phyloP scores from a whole-genome alignment of 2,797 vertebrate genomes.

The Fistularia tabacaria region DNA sequence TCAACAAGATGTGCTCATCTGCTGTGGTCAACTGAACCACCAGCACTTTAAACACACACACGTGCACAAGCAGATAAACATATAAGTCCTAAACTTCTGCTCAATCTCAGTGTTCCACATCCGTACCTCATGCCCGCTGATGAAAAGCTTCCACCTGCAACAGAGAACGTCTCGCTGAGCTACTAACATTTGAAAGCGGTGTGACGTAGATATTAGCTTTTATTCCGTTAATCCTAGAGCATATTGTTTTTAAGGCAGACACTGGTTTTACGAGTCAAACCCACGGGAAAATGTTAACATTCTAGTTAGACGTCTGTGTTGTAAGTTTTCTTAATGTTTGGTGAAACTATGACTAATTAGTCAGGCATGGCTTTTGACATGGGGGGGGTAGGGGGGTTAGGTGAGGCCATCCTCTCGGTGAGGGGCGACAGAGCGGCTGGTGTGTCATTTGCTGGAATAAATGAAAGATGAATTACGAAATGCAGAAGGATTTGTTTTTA shows the following conservation, averaged over 20 bases:
- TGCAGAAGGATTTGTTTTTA: slow-evolving; percentile 10
- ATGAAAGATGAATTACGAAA: slow-evolving; percentile 38
- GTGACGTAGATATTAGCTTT: not conserved
- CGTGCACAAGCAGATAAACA: not conserved
- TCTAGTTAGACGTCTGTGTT: slow-evolving; percentile 1
- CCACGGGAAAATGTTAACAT: slow-evolving; percentile 10
- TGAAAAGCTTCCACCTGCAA: not conserved
- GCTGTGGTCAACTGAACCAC: slow-evolving; percentile 78
- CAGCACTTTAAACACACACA: not conserved
- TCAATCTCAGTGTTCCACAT: not conserved
- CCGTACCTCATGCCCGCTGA: not conserved
- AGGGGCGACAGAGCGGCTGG: too few species aligned
- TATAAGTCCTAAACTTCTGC: too few species aligned
- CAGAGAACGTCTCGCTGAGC: not conserved
- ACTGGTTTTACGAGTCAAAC: slow-evolving; percentile 6
- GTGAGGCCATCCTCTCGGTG: too few species aligned
- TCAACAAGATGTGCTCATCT: slow-evolving; percentile 87
- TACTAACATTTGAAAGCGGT: not conserved
- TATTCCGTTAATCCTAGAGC: not conserved
- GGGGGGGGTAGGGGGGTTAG: too few species aligned
- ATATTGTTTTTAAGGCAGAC: slow-evolving; percentile 1
- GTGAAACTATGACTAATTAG: not conserved
- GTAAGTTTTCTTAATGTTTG: slow-evolving; percentile 7
- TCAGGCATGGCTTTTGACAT: not conserved
- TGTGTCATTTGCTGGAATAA: slow-evolving; percentile 23